These are phyloP conservation scores for Rhyacophila evoluta DNA, from an alignment of 2,888 invertebrate genomes.

Conservation along the genomic window DNA sequence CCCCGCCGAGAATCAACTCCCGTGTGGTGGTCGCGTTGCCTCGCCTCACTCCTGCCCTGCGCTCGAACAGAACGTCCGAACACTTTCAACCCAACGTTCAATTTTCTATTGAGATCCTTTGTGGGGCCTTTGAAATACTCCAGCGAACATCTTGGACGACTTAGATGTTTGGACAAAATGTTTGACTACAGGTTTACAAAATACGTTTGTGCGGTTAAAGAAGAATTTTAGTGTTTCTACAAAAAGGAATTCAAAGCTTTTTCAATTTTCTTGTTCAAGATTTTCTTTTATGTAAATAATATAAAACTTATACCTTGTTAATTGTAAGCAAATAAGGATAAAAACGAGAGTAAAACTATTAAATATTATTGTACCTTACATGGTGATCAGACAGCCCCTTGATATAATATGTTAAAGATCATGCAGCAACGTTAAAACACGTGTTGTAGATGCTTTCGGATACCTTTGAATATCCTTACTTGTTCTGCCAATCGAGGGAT, in stretches of 20 bases:
- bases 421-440: too few relatives aligned
- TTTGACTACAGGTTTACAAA: neutral
- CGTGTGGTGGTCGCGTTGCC: neutral
- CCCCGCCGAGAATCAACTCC: slow-evolving; percentile 45
- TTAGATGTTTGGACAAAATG: neutral
- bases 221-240: slow-evolving; percentile 27
- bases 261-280: neutral
- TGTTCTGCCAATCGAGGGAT: too few relatives aligned
- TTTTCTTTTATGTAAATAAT: too few relatives aligned
- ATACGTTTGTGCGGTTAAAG: slow-evolving; percentile 8
- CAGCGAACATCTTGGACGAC: neutral
- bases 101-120: slow-evolving; percentile 2
- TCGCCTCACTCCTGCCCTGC: slow-evolving; percentile 35
- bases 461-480: too few relatives aligned
- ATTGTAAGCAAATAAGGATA: too few relatives aligned
- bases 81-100: neutral
- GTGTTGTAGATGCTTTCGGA: too few relatives aligned
- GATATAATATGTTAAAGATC: too few relatives aligned
- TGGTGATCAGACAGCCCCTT: too few relatives aligned
- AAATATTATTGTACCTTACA: too few relatives aligned
- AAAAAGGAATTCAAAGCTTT: neutral
- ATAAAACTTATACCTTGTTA: too few relatives aligned
- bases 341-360: too few relatives aligned
- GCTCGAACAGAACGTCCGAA: slow-evolving; percentile 7
- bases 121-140: neutral